Evolutionary conservation across 2,113 vertebrate genomes (phyloP).

Genomic region (Alces alces): DNA sequence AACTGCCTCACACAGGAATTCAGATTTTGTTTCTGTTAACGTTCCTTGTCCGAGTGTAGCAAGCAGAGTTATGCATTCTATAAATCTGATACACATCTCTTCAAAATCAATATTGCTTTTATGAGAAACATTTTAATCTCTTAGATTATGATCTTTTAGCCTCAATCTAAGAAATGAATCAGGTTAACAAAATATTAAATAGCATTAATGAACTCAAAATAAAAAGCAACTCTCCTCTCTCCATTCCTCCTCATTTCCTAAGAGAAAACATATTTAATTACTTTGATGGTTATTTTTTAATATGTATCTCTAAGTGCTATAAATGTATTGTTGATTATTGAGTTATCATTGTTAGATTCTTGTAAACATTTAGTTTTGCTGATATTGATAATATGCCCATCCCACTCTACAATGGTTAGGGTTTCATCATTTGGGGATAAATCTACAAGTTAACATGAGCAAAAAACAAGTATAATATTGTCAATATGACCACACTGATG

Average conservation of each 20-base stretch:
- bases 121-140: not conserved
- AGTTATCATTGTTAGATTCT: not conserved
- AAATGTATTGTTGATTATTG: not conserved
- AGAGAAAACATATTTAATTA: not conserved
- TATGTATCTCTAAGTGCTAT: not conserved
- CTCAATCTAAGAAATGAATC: not conserved
- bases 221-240: not conserved
- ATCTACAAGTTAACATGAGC: not conserved
- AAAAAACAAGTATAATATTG: not conserved
- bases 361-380: not conserved
- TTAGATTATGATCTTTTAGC: not conserved
- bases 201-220: not conserved
- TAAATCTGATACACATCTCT: not conserved
- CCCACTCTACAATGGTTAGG: not conserved
- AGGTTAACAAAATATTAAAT: not conserved
- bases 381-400: not conserved
- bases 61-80: not conserved
- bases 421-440: not conserved
- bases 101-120: not conserved
- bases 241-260: not conserved
- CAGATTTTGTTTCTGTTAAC: not conserved
- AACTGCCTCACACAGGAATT: not conserved
- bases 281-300: not conserved
- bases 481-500: not conserved
- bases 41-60: not conserved